phyloP scores from a whole-genome alignment of 2,888 invertebrate genomes.

The Phaonia tiefii region DNA sequence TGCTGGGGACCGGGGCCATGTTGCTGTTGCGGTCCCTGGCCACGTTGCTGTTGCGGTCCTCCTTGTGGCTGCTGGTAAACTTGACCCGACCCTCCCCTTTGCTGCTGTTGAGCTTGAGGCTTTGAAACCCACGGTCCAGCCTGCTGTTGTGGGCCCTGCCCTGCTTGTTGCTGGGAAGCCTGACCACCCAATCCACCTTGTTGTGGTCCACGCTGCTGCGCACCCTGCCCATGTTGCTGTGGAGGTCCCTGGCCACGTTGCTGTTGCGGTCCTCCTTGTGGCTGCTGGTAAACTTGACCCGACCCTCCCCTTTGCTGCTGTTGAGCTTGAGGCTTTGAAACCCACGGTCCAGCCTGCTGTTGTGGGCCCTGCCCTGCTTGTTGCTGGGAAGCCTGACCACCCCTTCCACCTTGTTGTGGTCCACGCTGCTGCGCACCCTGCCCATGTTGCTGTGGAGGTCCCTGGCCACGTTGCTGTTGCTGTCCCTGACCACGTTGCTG shows the following conservation, averaged over 20 bases:
- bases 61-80: not conserved
- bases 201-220: slow-evolving; percentile 48
- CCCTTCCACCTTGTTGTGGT: slow-evolving; percentile 37
- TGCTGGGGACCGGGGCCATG: slow-evolving; percentile 46
- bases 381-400: slow-evolving; percentile 25
- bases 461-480: slow-evolving; percentile 1
- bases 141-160: slow-evolving; percentile 44
- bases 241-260: slow-evolving; percentile 11
- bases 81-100: not conserved
- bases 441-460: not conserved
- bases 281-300: too few species aligned
- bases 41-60: slow-evolving; percentile 7
- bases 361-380: slow-evolving; percentile 37
- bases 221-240: slow-evolving; percentile 4
- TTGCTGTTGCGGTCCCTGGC: slow-evolving; percentile 17
- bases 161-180: slow-evolving; percentile 19
- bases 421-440: not conserved
- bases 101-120: slow-evolving; percentile 40
- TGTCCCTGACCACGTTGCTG: slow-evolving; percentile 19
- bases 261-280: not conserved
- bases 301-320: slow-evolving; percentile 25
- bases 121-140: slow-evolving; percentile 29
- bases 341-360: not conserved
- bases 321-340: slow-evolving; percentile 8
- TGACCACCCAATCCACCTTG: slow-evolving; percentile 1